Base-by-base conservation (phyloP, 1,140 invertebrate genomes). In the Orius laevigatus region DNA sequence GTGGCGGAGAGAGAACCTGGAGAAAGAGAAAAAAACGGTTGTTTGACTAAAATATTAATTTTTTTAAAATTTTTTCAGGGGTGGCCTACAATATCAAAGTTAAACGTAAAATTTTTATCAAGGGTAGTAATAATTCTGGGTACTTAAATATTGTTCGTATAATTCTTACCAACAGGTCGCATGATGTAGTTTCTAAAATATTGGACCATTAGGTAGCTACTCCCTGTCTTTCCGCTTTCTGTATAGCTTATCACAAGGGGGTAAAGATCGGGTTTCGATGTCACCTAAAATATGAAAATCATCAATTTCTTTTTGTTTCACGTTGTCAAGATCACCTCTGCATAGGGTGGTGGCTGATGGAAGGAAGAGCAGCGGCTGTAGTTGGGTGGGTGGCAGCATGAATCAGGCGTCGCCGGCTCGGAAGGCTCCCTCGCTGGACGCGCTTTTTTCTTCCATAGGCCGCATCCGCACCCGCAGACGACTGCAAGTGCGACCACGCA, bases 201-300 rank as follows among this genome's bases (percentile, higher is more conserved):
- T 56, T 84, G 81, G 46, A 84, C 81, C 70, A 86, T 84, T 32
- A 84, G 66, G 55, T 78, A 82, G 55, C 78, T 76, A 1, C 58
- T 55, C n/a, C 56, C 55, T 10, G 75, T 78, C 44, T 78, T 76
- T 39, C 75, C 70, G 56, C 78, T 80, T 31, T 76, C 75, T 57
- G 71, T 69, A 60, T 78, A 83, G 19, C 79, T 81, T 48, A 85
- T 83, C 15, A 87, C 83, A 20, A 85, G 63, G 0, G 84, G 83
- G 62, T 87, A 87, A 4, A 86, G 66, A 57, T 85, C 81, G 18
- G 84, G 84, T 57, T 88, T 86, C 9, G 82, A 79, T 35, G 83
- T 81, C 19, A 88, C 83, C 82, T 85, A 55, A 43, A 34, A 42
- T 53, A 42, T n/a, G n/a, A 49, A 40, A 25, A 5, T n/a, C 20